Conservation (phyloP, 2,113 vertebrate genomes). For the Psophia crepitans region DNA sequence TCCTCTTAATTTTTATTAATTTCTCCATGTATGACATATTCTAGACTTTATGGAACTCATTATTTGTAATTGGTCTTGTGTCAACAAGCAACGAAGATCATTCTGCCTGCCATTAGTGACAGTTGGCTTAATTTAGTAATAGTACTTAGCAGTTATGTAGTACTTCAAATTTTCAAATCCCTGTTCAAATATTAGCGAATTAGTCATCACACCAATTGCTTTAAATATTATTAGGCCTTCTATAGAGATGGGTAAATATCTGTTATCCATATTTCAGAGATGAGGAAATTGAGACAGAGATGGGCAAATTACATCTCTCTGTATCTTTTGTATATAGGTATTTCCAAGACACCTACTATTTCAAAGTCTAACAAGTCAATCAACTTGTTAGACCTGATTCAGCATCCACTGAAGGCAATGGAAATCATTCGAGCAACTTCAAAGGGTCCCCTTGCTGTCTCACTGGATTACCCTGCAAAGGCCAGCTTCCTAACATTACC, state of each 20-base stretch:
- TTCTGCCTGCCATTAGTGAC: slow-evolving; percentile 31
- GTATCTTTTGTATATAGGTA: neutral
- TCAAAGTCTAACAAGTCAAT: neutral
- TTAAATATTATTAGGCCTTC: slow-evolving; percentile 41
- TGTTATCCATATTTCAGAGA: neutral
- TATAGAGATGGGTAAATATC: slow-evolving; percentile 37
- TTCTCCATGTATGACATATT: neutral
- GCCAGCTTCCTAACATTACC: neutral
- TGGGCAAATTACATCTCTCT: neutral
- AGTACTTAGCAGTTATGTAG: slow-evolving; percentile 36
- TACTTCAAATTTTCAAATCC: slow-evolving; percentile 31
- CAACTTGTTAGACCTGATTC: neutral
- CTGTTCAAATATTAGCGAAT: slow-evolving; percentile 60
- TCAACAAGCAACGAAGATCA: slow-evolving; percentile 36
- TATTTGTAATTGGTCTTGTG: slow-evolving; percentile 41
- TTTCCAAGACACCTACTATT: neutral
- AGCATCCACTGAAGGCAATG: neutral
- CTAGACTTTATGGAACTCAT: slow-evolving; percentile 42
- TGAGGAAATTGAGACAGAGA: neutral
- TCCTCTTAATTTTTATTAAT: slow-evolving; percentile 28
- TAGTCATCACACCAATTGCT: slow-evolving; percentile 38
- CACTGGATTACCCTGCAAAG: neutral
- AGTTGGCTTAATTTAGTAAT: slow-evolving; percentile 53
- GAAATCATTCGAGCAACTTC: neutral
- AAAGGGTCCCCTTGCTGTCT: neutral